Evolutionary conservation across 2,113 vertebrate species (phyloP), one percentile per base, ranked within the genome.

Genomic region (Gopherus evgoodei): DNA sequence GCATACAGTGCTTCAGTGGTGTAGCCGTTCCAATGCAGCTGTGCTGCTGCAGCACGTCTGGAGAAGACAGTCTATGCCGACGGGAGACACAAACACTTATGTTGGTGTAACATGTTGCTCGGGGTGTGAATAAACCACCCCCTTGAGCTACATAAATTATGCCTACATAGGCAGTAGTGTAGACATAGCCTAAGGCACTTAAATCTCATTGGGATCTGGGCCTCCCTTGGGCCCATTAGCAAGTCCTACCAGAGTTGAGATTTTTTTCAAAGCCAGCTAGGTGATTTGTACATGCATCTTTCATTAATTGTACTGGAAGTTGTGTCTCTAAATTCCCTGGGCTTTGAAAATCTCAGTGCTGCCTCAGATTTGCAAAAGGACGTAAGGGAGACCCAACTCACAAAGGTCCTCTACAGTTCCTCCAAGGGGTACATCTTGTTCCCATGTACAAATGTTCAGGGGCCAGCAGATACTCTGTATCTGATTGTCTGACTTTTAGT

Each of bases 261-360:
- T 29, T 65, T 10, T 69, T n/a, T 69, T 69, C 35, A 69, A n/a
- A 69, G 62, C 62, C 8, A n/a, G 8, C 8, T n/a, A n/a, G 7
- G 65, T 81, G 72, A 93, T 95, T 95, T 94, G 88, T 95, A 57
- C 16, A 53, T 29, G 29, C 11, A 80, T 56, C 8, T 83, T 89
- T 81, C 57, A 57, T 88, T 95, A 91, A 94, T 90, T 47, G 57
- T 96, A 90, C 90, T 81, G 78, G 91, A 90, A 86, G 42, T 92
- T n/a, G 62, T 69, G 3, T 84, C 22, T 62, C 86, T 79, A 81
- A 96, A 94, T 86, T 10, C 59, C 89, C n/a, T 2, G 1, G 1
- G 53, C 1, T 62, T 92, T 96, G 94, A 94, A 44, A 82, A 86
- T 90, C 38, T 80, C 78, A 81, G 6, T 6, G 16, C 31, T 88